phyloP scores from a whole-genome alignment of 2,113 vertebrate genomes.

The Thymallus thymallus region DNA sequence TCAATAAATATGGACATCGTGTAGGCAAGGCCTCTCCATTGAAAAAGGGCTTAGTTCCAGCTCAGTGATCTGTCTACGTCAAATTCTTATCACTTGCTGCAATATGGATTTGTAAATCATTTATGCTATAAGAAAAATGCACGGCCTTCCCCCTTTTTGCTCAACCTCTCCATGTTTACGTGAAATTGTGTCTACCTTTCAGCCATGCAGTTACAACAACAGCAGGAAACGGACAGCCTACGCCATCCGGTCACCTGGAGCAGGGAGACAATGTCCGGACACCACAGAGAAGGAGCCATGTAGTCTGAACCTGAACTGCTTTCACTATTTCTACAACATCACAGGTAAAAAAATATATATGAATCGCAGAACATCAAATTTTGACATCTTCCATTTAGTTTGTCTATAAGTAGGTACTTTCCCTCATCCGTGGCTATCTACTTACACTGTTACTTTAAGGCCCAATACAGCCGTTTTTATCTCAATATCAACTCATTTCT shows the following conservation, averaged over 20 bases:
- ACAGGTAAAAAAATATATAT: constrained; percentile 77
- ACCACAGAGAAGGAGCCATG: constrained; percentile 82
- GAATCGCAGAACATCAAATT: not conserved
- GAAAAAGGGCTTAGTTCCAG: constrained; percentile 9
- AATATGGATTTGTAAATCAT: constrained; percentile 8
- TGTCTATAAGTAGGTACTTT: too few relatives aligned
- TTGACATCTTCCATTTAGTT: too few relatives aligned
- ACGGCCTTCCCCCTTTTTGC: not conserved
- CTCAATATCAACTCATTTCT: too few relatives aligned
- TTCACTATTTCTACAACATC: constrained; percentile 95
- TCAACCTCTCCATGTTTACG: constrained; percentile 19
- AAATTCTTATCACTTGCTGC: constrained; percentile 13
- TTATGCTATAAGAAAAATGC: not conserved
- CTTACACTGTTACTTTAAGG: too few relatives aligned
- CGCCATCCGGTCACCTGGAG: constrained; percentile 78
- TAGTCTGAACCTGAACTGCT: constrained; percentile 91
- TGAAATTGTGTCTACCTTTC: constrained; percentile 45
- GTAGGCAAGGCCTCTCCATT: not conserved
- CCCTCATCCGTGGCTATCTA: too few relatives aligned
- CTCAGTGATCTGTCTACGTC: constrained; percentile 11
- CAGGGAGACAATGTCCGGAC: constrained; percentile 82
- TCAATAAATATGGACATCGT: constrained; percentile 9
- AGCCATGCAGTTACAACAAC: constrained; percentile 86
- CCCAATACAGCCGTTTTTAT: too few relatives aligned
- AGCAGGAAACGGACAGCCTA: constrained; percentile 80